Evolutionary conservation across 2,888 invertebrate species (phyloP), one percentile per base, ranked within the genome.

Genomic region (Sphaeridia pumilis): DNA sequence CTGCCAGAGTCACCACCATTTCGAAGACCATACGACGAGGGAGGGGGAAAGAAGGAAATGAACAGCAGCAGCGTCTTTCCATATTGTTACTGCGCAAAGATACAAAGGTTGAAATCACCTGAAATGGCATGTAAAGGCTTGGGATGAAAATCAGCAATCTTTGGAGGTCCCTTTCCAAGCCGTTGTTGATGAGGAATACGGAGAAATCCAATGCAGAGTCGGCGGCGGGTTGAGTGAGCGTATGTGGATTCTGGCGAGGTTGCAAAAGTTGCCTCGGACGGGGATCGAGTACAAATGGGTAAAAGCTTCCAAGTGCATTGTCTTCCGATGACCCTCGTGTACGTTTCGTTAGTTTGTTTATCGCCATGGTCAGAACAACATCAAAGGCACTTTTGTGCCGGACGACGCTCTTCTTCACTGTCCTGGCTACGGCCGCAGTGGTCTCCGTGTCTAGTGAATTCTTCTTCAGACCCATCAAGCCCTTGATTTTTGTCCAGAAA

Each of bases 291-390:
- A 17, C 14, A 22, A 26, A 45, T n/a, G 20, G 38, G 21, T 26
- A 35, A 49, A 25, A 27, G 10, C 12, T 10, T 20, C 21, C 26
- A 41, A 27, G 52, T 52, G 36, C 38, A 46, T 41, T 52, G 46
- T 46, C 45, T 46, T 46, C 17, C 28, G 46, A 22, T 46, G 46
- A 52, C 46, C 52, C 52, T 46, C 36, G 21, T n/a, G 24, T 38
- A 46, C 22, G n/a, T 46, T 27, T 34, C 31, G 25, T 52, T 46
- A 52, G 52, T 52, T 41, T 52, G 42, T 38, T 45, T 52, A 41
- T 46, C 46, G 52, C 46, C 52, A 46, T 52, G 52, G 45, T 46
- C 52, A 52, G 38, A 41, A 46, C 41, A 52, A 41, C 52, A 45
- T 31, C 46, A 46, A 52, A 46, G 52, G 52, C 52, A 36, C 49